Percentiles rank a stretch among this genome's conserved stretches.
Evolutionary conservation across 2,888 invertebrate genomes (phyloP).

Genomic region (Marasmarcha lunaedactyla): DNA sequence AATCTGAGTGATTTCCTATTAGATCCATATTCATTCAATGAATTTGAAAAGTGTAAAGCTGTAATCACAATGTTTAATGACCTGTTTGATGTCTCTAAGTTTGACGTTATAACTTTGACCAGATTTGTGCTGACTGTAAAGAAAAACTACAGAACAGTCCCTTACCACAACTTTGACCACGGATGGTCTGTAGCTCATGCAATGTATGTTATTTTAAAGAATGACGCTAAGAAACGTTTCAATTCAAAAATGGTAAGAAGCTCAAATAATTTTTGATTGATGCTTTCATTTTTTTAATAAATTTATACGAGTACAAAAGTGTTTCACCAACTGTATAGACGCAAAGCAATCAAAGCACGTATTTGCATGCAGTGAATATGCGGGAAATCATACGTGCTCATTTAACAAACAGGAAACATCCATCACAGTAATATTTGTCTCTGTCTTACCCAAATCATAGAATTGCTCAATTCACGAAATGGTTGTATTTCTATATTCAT

Average conservation of each 20-base stretch:
- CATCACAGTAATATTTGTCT: too few species aligned
- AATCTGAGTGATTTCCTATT: constrained; percentile 74
- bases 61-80: constrained; percentile 83
- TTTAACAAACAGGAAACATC: too few species aligned
- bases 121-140: constrained; percentile 84
- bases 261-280: neutral
- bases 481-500: too few species aligned
- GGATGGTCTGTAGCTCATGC: constrained; percentile 89
- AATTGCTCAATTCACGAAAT: too few species aligned
- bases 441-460: too few species aligned
- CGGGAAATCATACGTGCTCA: too few species aligned
- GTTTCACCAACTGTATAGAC: too few species aligned
- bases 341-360: too few species aligned
- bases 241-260: constrained; percentile 35
- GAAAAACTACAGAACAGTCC: constrained; percentile 86
- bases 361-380: too few species aligned
- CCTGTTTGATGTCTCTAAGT: constrained; percentile 75
- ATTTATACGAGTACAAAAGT: too few species aligned
- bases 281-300: neutral
- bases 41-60: constrained; percentile 78
- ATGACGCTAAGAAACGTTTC: constrained; percentile 27
- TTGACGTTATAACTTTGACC: constrained; percentile 76
- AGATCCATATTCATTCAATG: constrained; percentile 78
- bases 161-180: constrained; percentile 91
- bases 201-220: constrained; percentile 81